Base-by-base conservation (phyloP, 2,888 invertebrate species). In the Cancer borealis region DNA sequence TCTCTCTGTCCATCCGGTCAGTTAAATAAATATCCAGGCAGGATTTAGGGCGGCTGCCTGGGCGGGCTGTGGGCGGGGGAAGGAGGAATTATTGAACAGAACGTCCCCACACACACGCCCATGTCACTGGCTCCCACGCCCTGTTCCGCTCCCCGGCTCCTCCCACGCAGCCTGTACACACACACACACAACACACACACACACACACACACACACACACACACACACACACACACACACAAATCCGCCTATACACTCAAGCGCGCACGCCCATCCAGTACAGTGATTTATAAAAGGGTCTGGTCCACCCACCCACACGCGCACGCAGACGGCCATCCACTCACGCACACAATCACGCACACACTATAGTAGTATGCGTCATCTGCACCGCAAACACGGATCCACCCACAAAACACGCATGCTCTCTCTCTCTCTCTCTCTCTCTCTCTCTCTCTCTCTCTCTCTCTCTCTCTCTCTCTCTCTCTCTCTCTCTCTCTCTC, bases 401-500 rank as follows among this genome's bases (percentile, higher is more conserved):
- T n/a, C n/a, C 4, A 17, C n/a, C n/a, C n/a, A 66, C 54, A 66
- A 21, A 66, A 66, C 66, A 66, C 3, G 66, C 21, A n/a, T 66
- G 12, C 66, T n/a, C n/a, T 66, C 66, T 66, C 66, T 66, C 66
- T 66, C 66, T 66, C 66, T 66, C 21, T 66, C 66, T 66, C 66
- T 66, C 66, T 66, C 66, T 66, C 66, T 66, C 66, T 66, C 66
- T 66, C 66, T 66, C 66, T 66, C 66, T 66, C 66, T 54, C 66
- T n/a, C n/a, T 66, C 66, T 66, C 66, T 66, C 66, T 66, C 66
- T 66, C 66, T 66, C 17, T 66, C 66, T 66, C 66, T 66, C 66
- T 66, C 66, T 66, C 66, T 66, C 66, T 66, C 66, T 66, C 66
- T 66, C 66, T 66, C 66, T 66, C 66, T 66, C 66, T 66, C 66